Base-by-base conservation (phyloP, 2,888 invertebrate genomes). In the Cerceris rybyensis region DNA sequence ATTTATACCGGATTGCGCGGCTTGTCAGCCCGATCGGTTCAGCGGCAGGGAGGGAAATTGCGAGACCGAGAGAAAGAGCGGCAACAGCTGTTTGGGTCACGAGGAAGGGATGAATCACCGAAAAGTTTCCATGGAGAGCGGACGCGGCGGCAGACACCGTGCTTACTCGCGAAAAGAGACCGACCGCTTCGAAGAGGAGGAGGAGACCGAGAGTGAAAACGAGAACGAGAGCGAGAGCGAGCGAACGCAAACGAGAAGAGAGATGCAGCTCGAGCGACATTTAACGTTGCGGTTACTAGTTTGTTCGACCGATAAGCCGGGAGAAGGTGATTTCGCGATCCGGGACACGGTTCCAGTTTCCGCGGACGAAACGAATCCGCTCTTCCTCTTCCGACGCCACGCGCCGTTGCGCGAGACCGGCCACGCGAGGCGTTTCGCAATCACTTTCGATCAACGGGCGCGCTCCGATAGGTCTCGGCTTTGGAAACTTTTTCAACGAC, bases 51-150 rank as follows among this genome's bases (percentile, higher is more conserved):
- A 39, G 7, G 50, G 63, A 17, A 59, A 60, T 43, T 28, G 49
- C 64, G 58, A 60, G 46, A 68, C 55, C 9, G 50, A 52, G 14
- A 60, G 41, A 39, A 42, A 55, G 39, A 66, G 28, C 28, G 58
- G 75, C 70, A 84, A 85, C 81, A 84, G 84, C 85, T 86, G 86
- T 86, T 83, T 73, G 16, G 63, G 65, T 81, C 81, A 70, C 75
- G 78, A 75, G 78, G 84, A 60, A 82, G 80, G 78, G 64, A 84
- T 87, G 84, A 88, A 87, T 88, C 88, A 88, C 85, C 81, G 75
- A 88, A 88, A 88, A 88, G 76, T 88, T 88, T 88, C 88, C 87
- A 87, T 43, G 46, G 55, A 39, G 46, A 50, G 16, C 55, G 65
- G 28, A 43, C 54, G 61, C 50, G 39, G 7, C 60, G 16, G 28